Conservation (phyloP, 2,888 invertebrate species). For the Zootermopsis nevadensis region DNA sequence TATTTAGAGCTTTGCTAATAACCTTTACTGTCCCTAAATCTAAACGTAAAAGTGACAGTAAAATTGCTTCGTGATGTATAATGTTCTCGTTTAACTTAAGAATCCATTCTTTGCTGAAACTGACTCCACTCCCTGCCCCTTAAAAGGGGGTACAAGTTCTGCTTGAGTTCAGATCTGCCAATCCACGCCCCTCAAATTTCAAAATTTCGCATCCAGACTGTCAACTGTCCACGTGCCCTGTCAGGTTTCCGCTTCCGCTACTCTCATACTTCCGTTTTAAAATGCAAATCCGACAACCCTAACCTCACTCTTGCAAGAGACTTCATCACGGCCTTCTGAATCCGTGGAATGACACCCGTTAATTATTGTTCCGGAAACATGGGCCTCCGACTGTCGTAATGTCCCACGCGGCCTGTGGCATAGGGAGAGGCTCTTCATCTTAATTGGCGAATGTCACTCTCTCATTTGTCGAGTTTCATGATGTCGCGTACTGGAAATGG, state of each 20-base stretch:
- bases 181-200: slow-evolving; percentile 21
- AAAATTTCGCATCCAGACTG: slow-evolving; percentile 1
- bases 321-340: slow-evolving; percentile 3
- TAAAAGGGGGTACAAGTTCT: background rate
- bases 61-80: too few species aligned
- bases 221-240: slow-evolving; percentile 23
- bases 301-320: slow-evolving; percentile 2
- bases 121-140: background rate
- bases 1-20: too few species aligned
- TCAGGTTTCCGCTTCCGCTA: slow-evolving; percentile 18
- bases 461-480: background rate
- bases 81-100: too few species aligned
- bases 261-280: slow-evolving; percentile 19
- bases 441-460: background rate
- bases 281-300: slow-evolving; percentile 23
- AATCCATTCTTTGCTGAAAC: background rate
- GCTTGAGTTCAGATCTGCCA: background rate
- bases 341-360: slow-evolving; percentile 21
- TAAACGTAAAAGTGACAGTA: too few species aligned
- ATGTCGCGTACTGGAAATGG: too few species aligned
- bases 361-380: slow-evolving; percentile 20
- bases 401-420: background rate
- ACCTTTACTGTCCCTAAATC: too few species aligned
- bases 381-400: background rate
- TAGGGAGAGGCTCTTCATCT: background rate